Evolutionary conservation across 2,113 vertebrate species (phyloP).

Genomic region (Meleagris gallopavo): DNA sequence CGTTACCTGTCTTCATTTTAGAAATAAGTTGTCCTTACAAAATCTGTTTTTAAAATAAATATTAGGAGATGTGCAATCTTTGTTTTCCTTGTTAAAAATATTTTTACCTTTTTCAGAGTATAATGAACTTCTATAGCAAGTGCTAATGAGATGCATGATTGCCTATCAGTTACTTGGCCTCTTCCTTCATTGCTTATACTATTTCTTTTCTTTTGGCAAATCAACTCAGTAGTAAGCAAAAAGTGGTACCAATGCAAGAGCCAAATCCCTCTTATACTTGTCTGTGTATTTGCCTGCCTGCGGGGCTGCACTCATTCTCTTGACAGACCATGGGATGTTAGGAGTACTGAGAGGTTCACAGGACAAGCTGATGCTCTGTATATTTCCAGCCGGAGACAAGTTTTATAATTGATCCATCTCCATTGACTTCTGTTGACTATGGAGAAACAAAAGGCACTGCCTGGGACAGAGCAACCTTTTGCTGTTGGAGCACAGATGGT

Average conservation of each 20-base stretch:
- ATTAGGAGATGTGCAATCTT: background rate
- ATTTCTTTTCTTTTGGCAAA: background rate
- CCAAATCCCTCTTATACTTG: background rate
- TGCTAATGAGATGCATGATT: accelerated
- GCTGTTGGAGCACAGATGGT: background rate
- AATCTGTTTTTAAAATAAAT: background rate
- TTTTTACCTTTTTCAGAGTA: background rate
- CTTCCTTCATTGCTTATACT: background rate
- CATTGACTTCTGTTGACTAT: background rate
- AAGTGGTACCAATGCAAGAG: background rate
- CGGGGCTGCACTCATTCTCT: background rate
- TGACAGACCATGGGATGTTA: background rate
- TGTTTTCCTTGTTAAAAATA: background rate
- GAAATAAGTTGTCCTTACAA: background rate
- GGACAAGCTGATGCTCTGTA: background rate
- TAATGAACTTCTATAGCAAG: background rate
- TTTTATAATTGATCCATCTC: background rate
- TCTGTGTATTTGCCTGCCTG: background rate
- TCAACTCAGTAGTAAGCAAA: background rate
- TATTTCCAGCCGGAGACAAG: background rate
- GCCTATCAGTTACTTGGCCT: background rate
- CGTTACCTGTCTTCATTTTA: background rate
- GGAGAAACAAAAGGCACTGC: conserved; percentile 4
- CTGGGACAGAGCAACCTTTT: background rate
- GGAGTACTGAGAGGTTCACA: background rate